These are phyloP conservation scores for Sitta carolinensis DNA, from an alignment of 2,797 vertebrate species.

Conservation along the genomic window DNA sequence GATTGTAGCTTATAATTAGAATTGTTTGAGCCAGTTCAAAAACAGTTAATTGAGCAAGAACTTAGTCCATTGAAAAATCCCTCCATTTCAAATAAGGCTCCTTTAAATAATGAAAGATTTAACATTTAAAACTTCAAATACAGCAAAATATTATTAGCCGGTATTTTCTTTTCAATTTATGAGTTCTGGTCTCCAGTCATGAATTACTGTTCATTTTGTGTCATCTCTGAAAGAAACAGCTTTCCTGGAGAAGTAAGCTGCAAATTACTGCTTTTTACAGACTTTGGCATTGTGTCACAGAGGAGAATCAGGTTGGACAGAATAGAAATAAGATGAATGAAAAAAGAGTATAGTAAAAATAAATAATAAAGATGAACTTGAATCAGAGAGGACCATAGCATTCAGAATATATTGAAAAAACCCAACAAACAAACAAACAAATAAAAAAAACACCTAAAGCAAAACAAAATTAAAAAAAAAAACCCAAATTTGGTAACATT, in stretches of 20 bases:
- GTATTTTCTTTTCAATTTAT: neutral
- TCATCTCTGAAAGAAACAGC: neutral
- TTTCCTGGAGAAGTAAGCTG: neutral
- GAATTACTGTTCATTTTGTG: neutral
- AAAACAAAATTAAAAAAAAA: neutral
- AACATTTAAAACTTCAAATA: neutral
- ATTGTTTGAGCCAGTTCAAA: constrained; percentile 34
- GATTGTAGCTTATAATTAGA: constrained; percentile 32
- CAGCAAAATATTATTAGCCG: neutral
- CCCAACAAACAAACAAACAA: neutral
- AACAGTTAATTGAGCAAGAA: constrained; percentile 11
- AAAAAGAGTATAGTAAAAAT: neutral
- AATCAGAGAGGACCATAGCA: neutral
- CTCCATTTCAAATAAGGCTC: neutral
- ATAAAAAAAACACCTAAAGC: too few species aligned
- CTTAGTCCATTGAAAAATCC: neutral
- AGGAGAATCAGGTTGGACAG: neutral
- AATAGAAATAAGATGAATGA: neutral
- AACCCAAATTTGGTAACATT: neutral
- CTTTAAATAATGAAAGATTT: neutral
- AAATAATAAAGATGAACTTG: neutral
- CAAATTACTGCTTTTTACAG: neutral
- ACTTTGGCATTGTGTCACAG: neutral
- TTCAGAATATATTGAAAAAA: neutral
- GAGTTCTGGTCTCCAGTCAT: neutral